Conservation (phyloP, 2,113 vertebrate species). For the Anser brachyrhynchus region DNA sequence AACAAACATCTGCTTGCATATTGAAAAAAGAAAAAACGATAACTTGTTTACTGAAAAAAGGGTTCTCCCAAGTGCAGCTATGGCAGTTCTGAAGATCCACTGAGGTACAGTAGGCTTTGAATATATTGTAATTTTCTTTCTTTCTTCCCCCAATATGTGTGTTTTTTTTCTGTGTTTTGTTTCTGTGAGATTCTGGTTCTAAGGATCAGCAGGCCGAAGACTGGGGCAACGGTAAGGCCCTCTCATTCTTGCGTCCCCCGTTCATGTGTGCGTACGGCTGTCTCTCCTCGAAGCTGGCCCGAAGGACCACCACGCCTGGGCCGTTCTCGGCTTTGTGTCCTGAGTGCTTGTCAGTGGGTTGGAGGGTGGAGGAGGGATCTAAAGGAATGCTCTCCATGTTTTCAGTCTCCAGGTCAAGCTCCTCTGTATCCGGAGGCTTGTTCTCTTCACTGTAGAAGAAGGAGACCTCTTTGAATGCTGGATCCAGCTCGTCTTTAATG, state of each 20-base stretch:
- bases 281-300: conserved; percentile 91
- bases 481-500: conserved; percentile 94
- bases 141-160: conserved; percentile 49
- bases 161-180: neutral
- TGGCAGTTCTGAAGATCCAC: conserved; percentile 83
- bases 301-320: conserved; percentile 85
- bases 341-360: conserved; percentile 89
- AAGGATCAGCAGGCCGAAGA: conserved; percentile 97
- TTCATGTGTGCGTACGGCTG: conserved; percentile 99
- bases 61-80: conserved; percentile 80
- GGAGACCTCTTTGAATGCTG: conserved; percentile 91
- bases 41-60: conserved; percentile 78
- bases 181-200: conserved; percentile 9
- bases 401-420: conserved; percentile 93
- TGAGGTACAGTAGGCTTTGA: conserved; percentile 88
- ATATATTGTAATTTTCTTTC: conserved; percentile 65
- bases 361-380: conserved; percentile 88
- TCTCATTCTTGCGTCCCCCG: conserved; percentile 93
- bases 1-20: conserved; percentile 82
- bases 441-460: conserved; percentile 99
- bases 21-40: conserved; percentile 72
- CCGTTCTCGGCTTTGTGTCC: conserved; percentile 90
- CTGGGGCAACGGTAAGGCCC: conserved; percentile 94
- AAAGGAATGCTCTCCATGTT: conserved; percentile 98
- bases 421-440: conserved; percentile 93